phyloP scores from a whole-genome alignment of 2,113 vertebrate species.

The Craseonycteris thonglongyai region DNA sequence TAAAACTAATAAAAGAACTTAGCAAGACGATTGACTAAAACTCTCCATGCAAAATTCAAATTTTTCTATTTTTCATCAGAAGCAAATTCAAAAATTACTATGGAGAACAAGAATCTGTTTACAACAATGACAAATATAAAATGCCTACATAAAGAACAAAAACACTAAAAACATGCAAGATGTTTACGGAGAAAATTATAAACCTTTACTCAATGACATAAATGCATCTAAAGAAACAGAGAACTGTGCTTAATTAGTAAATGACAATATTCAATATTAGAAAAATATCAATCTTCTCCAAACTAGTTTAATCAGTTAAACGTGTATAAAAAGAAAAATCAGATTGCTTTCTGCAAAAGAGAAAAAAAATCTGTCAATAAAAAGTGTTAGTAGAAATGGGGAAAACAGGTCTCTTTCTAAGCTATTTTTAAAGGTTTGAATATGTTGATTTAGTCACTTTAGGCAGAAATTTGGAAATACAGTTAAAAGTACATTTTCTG shows the following conservation, averaged over 20 bases:
- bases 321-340: conserved; percentile 14
- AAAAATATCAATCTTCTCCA: background rate
- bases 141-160: background rate
- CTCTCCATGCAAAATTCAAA: background rate
- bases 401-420: background rate
- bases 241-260: background rate
- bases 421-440: conserved; percentile 29
- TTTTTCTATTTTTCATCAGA: background rate
- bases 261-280: background rate
- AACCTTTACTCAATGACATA: background rate
- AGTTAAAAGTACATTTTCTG: conserved; percentile 43
- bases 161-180: background rate
- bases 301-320: background rate
- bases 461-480: conserved; percentile 35
- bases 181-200: background rate
- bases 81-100: conserved; percentile 3
- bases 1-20: background rate
- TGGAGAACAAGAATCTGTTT: background rate
- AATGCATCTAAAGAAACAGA: background rate
- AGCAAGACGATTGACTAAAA: background rate
- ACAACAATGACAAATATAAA: background rate
- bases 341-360: conserved; percentile 1
- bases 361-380: background rate
- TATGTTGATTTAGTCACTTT: conserved; percentile 5
- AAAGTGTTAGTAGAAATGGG: background rate